phyloP scores from a whole-genome alignment of 1,140 invertebrate genomes.

The Diabrotica undecimpunctata region DNA sequence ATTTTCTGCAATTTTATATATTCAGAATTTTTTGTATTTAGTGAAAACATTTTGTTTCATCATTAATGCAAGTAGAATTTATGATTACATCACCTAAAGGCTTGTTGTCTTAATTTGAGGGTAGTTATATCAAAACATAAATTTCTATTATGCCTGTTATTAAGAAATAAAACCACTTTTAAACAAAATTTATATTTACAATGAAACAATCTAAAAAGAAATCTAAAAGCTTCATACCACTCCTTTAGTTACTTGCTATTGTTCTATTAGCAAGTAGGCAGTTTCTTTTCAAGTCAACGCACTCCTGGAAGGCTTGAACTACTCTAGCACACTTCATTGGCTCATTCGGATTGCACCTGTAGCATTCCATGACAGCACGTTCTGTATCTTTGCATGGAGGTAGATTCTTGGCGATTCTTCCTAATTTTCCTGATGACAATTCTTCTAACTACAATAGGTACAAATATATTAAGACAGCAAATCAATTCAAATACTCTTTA shows the following conservation, averaged over 20 bases:
- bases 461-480: background rate
- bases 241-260: conserved; percentile 12
- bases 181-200: background rate
- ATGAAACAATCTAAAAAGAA: background rate
- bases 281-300: conserved; percentile 40
- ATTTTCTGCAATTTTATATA: too few relatives aligned
- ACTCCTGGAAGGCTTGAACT: conserved; percentile 45
- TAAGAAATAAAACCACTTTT: background rate
- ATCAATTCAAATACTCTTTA: conserved; percentile 4
- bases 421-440: conserved; percentile 6
- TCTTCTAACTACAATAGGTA: conserved; percentile 9
- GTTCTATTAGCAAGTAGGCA: conserved; percentile 31
- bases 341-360: conserved; percentile 39
- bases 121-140: too few relatives aligned
- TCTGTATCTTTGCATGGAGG: conserved; percentile 37
- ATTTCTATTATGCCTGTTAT: too few relatives aligned
- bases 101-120: too few relatives aligned
- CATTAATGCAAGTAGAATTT: too few relatives aligned
- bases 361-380: conserved; percentile 42
- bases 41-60: too few relatives aligned
- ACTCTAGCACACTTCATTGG: conserved; percentile 44
- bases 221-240: background rate
- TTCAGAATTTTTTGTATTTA: too few relatives aligned
- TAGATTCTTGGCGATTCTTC: background rate
- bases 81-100: too few relatives aligned